Base-by-base conservation (phyloP, 1,140 invertebrate species). In the Samia ricini region DNA sequence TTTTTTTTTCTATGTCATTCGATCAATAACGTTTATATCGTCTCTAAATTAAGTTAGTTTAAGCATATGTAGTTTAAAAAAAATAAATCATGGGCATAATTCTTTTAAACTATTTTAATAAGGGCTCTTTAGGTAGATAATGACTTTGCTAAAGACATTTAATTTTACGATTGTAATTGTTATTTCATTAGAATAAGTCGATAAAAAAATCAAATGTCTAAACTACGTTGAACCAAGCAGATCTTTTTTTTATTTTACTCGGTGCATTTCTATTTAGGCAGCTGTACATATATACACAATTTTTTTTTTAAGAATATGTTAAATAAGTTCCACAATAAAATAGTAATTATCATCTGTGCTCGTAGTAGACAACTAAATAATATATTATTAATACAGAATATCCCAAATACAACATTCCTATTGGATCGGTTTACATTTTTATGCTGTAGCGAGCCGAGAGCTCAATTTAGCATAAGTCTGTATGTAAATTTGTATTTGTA, bases 401-500 rank as follows among this genome's bases (percentile, higher is more conserved):
- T 57, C 63, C 50, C 36, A 66, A 72, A 64, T n/a, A n/a, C n/a
- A n/a, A 76, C 74, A 76, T 76, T 76, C 74, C 74, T 68, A 52
- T 68, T 63, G 60, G 66, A 69, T 67, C 49, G 61, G 59, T 59
- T n/a, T 29, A 66, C 61, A 59, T 57, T 66, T 62, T 57, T 72
- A 69, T 61, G 55, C 33, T 51, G 72, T 75, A 76, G 73, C 24
- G 63, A 56, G 63, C 57, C 1, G 55, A 42, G 33, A 12, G 33
- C 22, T 23, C 51, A 22, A 15, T 21, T 52, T 52, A 52, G 56
- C 56, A 29, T 57, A 57, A 57, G 56, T 57, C 15, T 87, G 82
- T 87, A 85, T 72, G 85, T n/a, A n/a, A n/a, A n/a, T n/a, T 83
- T 83, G 67, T 84, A 79, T 77, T 72, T 88, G 80, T 88, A 88